A percentile compares a stretch with the other conserved stretches of the same genome.
These are phyloP conservation scores for Cariama cristata DNA, from an alignment of 2,113 vertebrate species.

Conservation along the genomic window DNA sequence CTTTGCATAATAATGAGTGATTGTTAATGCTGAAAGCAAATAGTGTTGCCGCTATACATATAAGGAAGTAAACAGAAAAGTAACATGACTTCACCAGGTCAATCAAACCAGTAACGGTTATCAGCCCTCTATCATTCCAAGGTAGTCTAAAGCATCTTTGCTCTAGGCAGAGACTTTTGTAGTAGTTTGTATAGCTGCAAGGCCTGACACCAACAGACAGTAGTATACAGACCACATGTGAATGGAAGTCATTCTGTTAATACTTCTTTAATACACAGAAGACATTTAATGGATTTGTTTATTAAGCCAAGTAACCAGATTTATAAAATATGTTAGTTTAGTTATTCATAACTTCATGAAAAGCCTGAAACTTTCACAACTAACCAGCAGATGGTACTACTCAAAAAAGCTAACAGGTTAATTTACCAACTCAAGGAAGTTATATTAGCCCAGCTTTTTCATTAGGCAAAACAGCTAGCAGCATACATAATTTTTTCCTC, in stretches of 20 bases:
- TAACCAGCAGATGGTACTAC: conserved; percentile 41
- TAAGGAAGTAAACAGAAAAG: background rate
- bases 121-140: background rate
- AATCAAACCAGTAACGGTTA: background rate
- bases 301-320: background rate
- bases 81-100: background rate
- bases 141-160: background rate
- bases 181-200: background rate
- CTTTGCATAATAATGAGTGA: background rate
- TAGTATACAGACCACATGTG: background rate
- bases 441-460: background rate
- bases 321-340: background rate
- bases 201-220: background rate
- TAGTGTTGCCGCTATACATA: background rate
- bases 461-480: background rate
- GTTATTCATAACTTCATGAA: background rate
- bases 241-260: background rate
- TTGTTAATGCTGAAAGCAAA: background rate
- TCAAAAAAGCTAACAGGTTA: background rate
- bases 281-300: background rate
- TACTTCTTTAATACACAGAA: background rate
- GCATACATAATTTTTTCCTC: background rate
- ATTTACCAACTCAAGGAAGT: background rate
- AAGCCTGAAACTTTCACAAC: background rate
- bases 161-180: background rate